Evolutionary conservation across 92 coral and sea anemone genomes (phyloP).

Genomic region (Porites evermanni): DNA sequence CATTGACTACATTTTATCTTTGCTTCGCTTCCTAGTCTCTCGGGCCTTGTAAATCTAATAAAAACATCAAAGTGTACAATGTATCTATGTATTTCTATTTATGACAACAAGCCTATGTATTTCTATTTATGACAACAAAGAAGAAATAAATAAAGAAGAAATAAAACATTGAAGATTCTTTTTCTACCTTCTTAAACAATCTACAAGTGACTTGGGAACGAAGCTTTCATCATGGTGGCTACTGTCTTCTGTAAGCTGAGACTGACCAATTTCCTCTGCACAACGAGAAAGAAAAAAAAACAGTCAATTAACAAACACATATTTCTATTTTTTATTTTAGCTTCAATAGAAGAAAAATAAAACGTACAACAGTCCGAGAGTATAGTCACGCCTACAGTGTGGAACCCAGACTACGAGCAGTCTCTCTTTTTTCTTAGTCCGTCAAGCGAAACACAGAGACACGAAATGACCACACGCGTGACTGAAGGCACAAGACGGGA

Average conservation of each 20-base stretch:
- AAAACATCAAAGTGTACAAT: not conserved
- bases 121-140: no score
- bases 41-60: conserved; percentile 93
- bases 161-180: no score
- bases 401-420: no score
- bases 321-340: no score
- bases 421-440: no score
- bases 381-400: no score
- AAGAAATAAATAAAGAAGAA: not conserved
- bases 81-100: not conserved
- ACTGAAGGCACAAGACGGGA: no score
- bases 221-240: conserved; percentile 94
- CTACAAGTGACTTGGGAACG: conserved; percentile 96
- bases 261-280: conserved; percentile 40
- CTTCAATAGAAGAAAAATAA: no score
- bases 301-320: not conserved
- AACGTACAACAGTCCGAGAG: no score
- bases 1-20: conserved; percentile 96
- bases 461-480: no score
- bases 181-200: conserved; percentile 93
- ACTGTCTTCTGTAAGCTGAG: conserved; percentile 57
- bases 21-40: conserved; percentile 96
- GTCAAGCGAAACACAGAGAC: no score
- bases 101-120: no score
- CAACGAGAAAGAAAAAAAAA: conserved; percentile 1